phyloP scores from a whole-genome alignment of 2,888 invertebrate species.

The Frankliniella intonsa region DNA sequence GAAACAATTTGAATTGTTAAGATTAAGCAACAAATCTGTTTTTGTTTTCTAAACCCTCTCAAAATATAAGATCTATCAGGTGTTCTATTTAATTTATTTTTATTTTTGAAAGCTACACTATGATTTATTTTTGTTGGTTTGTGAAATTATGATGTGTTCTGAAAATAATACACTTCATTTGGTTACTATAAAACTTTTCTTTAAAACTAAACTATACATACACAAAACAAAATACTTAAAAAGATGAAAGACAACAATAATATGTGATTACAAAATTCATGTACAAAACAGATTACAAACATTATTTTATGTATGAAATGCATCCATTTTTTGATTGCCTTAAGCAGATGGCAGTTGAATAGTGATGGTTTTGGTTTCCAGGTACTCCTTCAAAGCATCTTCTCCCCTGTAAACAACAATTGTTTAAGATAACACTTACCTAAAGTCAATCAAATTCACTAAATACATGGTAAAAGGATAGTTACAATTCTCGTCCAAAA shows the following conservation, averaged over 20 bases:
- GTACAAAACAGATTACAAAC: background rate
- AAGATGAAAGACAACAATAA: background rate
- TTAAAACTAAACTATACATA: background rate
- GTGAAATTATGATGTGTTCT: too few relatives aligned
- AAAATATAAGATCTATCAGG: too few relatives aligned
- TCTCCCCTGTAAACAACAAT: conserved; percentile 55
- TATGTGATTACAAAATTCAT: background rate
- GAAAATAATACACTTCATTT: too few relatives aligned
- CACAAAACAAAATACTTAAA: background rate
- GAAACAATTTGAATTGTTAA: background rate
- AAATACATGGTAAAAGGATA: conserved; percentile 31
- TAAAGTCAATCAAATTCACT: background rate
- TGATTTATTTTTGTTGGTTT: too few relatives aligned
- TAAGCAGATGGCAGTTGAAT: conserved; percentile 48
- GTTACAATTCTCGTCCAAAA: conserved; percentile 72
- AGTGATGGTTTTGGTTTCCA: conserved; percentile 88
- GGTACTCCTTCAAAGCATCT: conserved; percentile 87
- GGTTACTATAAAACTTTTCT: too few relatives aligned
- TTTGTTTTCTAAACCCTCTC: background rate
- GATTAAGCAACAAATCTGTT: background rate
- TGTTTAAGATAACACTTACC: background rate
- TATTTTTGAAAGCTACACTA: too few relatives aligned
- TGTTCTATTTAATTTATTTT: too few relatives aligned
- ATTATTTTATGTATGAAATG: background rate
- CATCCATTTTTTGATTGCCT: background rate